Percentiles rank a stretch among this genome's conserved stretches.
These are phyloP conservation scores for Chrysopa pallens DNA, from an alignment of 1,140 invertebrate species.

Conservation along the genomic window DNA sequence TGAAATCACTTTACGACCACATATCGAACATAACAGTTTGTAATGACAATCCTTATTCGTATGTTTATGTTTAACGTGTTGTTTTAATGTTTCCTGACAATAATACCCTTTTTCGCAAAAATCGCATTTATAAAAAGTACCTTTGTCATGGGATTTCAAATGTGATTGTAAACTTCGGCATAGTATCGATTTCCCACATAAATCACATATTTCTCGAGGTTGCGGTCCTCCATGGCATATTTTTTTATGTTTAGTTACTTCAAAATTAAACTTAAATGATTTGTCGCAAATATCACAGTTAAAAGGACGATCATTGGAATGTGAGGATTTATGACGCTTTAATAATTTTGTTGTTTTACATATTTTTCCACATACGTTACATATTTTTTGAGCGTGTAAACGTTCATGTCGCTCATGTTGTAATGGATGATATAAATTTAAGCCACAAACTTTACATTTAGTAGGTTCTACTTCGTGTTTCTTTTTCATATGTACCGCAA, in stretches of 20 bases:
- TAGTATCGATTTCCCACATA: no score
- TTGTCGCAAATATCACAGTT: background rate
- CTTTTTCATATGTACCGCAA: background rate
- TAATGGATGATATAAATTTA: background rate
- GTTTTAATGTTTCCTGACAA: no score
- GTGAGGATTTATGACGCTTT: background rate
- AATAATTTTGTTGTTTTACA: background rate
- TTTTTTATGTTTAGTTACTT: background rate
- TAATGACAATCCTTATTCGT: background rate
- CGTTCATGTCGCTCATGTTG: background rate
- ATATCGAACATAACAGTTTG: background rate
- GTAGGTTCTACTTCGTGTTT: background rate
- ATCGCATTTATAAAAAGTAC: no score
- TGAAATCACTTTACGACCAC: background rate
- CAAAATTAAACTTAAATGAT: background rate
- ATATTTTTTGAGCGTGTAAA: background rate
- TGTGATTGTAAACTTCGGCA: no score
- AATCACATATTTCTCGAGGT: no score
- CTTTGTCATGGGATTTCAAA: no score
- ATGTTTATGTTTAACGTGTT: background rate
- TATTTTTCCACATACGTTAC: background rate
- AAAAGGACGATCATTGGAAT: background rate
- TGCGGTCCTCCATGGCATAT: no score
- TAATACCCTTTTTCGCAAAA: no score
- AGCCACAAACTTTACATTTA: background rate